Evolutionary conservation across 2,113 vertebrate genomes (phyloP).

Genomic region (Lichenostomus cassidix): DNA sequence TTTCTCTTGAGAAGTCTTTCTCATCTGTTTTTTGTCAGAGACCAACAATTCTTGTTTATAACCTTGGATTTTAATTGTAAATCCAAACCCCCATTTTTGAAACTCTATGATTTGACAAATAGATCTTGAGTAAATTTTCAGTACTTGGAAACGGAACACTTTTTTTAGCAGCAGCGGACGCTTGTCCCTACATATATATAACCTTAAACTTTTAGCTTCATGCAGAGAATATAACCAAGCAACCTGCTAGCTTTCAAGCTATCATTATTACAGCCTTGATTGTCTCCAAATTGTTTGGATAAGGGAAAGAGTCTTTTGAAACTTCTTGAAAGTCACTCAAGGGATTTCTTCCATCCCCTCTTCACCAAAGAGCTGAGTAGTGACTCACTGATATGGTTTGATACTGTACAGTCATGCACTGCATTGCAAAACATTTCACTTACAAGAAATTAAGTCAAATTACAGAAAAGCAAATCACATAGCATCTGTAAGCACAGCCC

Average conservation of each 20-base stretch:
- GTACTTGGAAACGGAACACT: neutral
- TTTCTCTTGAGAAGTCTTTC: neutral
- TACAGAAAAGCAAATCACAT: neutral
- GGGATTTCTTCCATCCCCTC: neutral
- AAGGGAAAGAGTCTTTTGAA: neutral
- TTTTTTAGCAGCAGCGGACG: neutral
- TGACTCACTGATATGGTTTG: neutral
- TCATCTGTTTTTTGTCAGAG: constrained; percentile 9
- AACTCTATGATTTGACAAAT: neutral
- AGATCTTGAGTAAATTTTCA: neutral
- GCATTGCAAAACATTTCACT: neutral
- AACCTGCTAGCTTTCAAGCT: neutral
- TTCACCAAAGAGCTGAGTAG: neutral
- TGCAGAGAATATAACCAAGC: neutral
- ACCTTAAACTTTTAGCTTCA: neutral
- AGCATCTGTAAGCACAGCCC: neutral
- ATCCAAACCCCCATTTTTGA: neutral
- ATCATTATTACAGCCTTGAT: neutral
- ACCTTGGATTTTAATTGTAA: neutral
- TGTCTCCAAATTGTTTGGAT: neutral
- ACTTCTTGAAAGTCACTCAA: neutral
- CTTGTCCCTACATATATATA: neutral
- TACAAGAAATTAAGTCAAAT: neutral
- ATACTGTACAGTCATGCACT: neutral
- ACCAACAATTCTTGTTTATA: neutral